Base-by-base conservation (phyloP, 2,888 invertebrate genomes). In the Calameuta pallipes region DNA sequence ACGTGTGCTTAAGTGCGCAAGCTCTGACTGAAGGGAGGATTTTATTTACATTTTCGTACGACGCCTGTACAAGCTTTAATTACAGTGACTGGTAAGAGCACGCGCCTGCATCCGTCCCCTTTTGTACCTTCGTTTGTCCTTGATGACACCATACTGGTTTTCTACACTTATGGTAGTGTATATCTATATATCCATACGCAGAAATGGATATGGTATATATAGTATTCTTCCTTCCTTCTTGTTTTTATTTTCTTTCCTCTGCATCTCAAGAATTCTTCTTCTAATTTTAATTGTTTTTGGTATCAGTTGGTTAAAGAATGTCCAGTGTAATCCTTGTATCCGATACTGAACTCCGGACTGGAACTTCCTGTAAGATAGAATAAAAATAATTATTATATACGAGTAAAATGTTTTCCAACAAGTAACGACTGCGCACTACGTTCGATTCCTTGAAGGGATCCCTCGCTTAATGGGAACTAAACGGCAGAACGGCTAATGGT, bases 41-140 rank as follows among this genome's bases (percentile, higher is more conserved):
- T 86, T 86, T 86, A 85, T 85, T 86, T 83, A 82, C 83, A 83
- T 82, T 85, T 83, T 81, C 81, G 82, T 80, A 80, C 82, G 80
- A 80, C 80, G 81, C 80, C 85, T 56, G 84, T 84, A 84, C 86
- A 86, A 86, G 85, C 85, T 86, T 86, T 86, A 85, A 86, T 85
- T 85, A 83, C 85, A 82, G 84, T 81, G 82, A 85, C 85, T 84
- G 2, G 83, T 84, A 86, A 86, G 84, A 86, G 85, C 82, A 82
- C 83, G 83, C 84, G 82, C 80, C 83, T 84, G 79, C 83, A 81
- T 83, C 79, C 85, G 84, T 85, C 84, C 82, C 83, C 81, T 82
- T 85, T 81, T 82, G 73, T 78, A 33, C 34, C 71, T 31, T 31
- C 56, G 56, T 23, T 56, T 23, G 56, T 56, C 56, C 56, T 56